Evolutionary conservation across 2,888 invertebrate genomes (phyloP).

Genomic region (Spodoptera littoralis): DNA sequence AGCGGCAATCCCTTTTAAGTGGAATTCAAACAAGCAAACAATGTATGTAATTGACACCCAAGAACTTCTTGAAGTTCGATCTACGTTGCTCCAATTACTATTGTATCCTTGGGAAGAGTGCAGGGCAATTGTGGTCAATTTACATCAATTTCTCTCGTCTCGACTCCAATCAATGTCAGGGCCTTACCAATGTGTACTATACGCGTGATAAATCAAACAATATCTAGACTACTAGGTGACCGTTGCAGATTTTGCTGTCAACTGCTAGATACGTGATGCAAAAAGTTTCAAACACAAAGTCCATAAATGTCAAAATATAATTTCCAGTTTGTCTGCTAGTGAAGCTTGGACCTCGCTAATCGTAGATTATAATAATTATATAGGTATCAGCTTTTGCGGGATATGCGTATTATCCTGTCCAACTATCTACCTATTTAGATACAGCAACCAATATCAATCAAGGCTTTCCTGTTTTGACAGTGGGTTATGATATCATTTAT

Average conservation of each 20-base stretch:
- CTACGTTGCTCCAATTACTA: conserved; percentile 37
- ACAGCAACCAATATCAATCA: no score
- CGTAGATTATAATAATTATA: no score
- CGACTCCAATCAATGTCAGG: conserved; percentile 52
- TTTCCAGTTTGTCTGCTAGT: neutral
- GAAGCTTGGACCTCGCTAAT: conserved; percentile 2
- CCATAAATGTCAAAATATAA: no score
- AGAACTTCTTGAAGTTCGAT: conserved; percentile 28
- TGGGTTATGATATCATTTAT: no score
- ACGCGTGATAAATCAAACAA: conserved; percentile 33
- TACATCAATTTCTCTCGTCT: conserved; percentile 53
- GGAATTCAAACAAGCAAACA: neutral
- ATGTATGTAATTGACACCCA: conserved; percentile 5
- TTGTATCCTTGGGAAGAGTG: conserved; percentile 45
- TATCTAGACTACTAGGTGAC: conserved; percentile 2
- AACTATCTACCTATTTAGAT: no score
- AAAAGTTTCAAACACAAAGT: no score
- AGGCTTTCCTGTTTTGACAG: no score
- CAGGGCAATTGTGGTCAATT: conserved; percentile 55
- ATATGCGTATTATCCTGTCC: no score
- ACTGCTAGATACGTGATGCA: no score
- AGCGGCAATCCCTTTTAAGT: no score
- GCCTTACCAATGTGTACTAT: conserved; percentile 26
- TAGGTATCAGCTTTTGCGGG: no score
- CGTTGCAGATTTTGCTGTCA: neutral